Evolutionary conservation across 2,888 invertebrate genomes (phyloP), one percentile per base, ranked within the genome.

Genomic region (Cerastis leucographa): DNA sequence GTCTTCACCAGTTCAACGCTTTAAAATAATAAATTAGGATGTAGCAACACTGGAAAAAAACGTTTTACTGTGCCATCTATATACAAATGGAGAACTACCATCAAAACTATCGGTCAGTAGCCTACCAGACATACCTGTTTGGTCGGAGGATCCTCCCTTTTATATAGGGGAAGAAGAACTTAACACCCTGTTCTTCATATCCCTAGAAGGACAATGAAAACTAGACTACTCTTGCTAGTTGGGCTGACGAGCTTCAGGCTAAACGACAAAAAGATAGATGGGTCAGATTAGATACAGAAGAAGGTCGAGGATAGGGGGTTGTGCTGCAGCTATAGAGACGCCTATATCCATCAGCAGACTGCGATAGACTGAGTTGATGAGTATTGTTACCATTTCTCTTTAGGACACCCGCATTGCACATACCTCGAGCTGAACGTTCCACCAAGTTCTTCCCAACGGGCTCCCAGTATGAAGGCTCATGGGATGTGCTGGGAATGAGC

Each of bases 401-500:
- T 85, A 95, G 95, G 78, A 77, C 91, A n/a, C 85, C 89, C 40
- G 88, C 93, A 0, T 69, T 95, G 72, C 93, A 95, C 70, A 95
- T 96, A 49, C 95, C 96, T 0, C 90, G 93, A 12, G 92, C 90
- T 49, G 84, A 81, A 17, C 93, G 95, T 1, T 92, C 94, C 12
- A 71, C 80, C 56, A 95, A 96, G 88, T 83, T 85, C 74, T 97
- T 97, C 83, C 93, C 96, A 19, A 97, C 97, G 0, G 97, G 97
- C 3, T 97, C 97, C 76, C 91, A 90, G 35, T 98, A 97, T 86
- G 92, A 94, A 61, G 98, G 98, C 66, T 94, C 96, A 14, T 97
- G 97, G 97, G 96, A 97, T 88, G 90, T 94, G 2, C 89, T 97
- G 0, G 97, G 97, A 56, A 97, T 98, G 97, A 95, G 97, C 46